These are phyloP conservation scores for Agonopterix arenella DNA, from an alignment of 2,888 invertebrate genomes.

Conservation along the genomic window DNA sequence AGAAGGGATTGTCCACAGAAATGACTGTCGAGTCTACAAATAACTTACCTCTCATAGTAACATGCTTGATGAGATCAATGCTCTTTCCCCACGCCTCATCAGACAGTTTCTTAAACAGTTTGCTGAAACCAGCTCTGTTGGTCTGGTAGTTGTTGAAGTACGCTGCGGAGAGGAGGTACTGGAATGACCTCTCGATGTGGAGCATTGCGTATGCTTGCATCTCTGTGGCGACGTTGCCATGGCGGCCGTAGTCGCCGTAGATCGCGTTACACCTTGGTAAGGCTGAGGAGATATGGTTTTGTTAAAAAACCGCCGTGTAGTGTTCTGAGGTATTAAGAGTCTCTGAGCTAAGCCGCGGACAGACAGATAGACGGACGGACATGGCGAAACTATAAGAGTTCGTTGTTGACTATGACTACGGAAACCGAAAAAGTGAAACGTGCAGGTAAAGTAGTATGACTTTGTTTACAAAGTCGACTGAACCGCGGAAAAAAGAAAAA, in stretches of 20 bases:
- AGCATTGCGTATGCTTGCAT: constrained; percentile 77
- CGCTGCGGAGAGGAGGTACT: constrained; percentile 84
- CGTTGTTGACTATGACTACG: no score
- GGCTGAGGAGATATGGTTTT: constrained; percentile 24
- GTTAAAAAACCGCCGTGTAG: no score
- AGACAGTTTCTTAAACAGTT: constrained; percentile 83
- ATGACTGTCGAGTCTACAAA: not conserved
- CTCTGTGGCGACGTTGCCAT: constrained; percentile 57
- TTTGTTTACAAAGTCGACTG: no score
- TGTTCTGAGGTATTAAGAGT: no score
- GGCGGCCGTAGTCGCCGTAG: constrained; percentile 77
- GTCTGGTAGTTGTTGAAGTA: constrained; percentile 87
- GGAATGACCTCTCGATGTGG: constrained; percentile 84
- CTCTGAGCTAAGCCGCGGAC: no score
- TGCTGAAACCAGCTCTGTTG: constrained; percentile 85
- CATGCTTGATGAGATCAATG: constrained; percentile 86
- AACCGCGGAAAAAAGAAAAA: no score
- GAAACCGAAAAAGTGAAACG: no score
- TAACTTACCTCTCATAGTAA: constrained; percentile 82
- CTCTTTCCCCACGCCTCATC: constrained; percentile 85
- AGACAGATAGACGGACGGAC: no score
- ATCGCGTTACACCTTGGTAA: constrained; percentile 79
- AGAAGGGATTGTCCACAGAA: no score
- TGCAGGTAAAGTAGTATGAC: no score
- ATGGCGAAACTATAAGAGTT: no score